Evolutionary conservation across 2,888 invertebrate species (phyloP).

Genomic region (Papilio elwesi): DNA sequence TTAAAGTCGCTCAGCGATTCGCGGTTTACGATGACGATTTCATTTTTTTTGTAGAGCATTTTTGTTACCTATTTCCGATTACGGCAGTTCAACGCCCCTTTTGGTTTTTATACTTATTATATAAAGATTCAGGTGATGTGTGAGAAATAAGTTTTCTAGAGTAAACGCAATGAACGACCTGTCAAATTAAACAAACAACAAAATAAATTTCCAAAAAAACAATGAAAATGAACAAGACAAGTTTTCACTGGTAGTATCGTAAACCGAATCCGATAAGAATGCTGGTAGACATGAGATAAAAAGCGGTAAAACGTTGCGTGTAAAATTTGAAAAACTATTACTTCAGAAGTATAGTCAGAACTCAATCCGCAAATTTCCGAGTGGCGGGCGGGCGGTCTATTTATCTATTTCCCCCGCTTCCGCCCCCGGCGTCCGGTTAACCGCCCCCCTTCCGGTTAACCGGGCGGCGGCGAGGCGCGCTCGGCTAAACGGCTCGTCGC

Average conservation of each 20-base stretch:
- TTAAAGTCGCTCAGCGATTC: slow-evolving; percentile 78
- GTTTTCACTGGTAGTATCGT: slow-evolving; percentile 62
- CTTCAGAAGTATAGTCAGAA: slow-evolving; percentile 83
- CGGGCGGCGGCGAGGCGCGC: slow-evolving; percentile 79
- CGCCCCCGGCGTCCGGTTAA: slow-evolving; percentile 84
- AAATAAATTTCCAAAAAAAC: not conserved
- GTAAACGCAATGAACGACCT: not conserved
- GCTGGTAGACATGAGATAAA: slow-evolving; percentile 69
- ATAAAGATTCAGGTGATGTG: slow-evolving; percentile 52
- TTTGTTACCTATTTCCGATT: slow-evolving; percentile 64
- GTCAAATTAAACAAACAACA: not conserved
- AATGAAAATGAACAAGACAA: not conserved
- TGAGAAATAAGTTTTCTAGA: slow-evolving; percentile 16
- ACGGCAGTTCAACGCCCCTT: slow-evolving; percentile 57
- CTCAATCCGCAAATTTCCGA: slow-evolving; percentile 84
- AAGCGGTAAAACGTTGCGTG: slow-evolving; percentile 78
- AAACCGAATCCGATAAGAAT: slow-evolving; percentile 69
- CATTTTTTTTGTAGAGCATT: slow-evolving; percentile 68
- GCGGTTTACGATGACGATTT: slow-evolving; percentile 72
- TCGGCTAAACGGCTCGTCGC: slow-evolving; percentile 85
- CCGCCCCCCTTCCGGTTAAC: slow-evolving; percentile 83
- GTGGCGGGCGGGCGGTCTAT: slow-evolving; percentile 81
- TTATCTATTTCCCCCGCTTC: slow-evolving; percentile 85
- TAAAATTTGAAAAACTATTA: slow-evolving; percentile 83
- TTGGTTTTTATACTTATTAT: slow-evolving; percentile 62